These are phyloP conservation scores for Coreoperca whiteheadi DNA, from an alignment of 2,113 vertebrate species.

Conservation along the genomic window DNA sequence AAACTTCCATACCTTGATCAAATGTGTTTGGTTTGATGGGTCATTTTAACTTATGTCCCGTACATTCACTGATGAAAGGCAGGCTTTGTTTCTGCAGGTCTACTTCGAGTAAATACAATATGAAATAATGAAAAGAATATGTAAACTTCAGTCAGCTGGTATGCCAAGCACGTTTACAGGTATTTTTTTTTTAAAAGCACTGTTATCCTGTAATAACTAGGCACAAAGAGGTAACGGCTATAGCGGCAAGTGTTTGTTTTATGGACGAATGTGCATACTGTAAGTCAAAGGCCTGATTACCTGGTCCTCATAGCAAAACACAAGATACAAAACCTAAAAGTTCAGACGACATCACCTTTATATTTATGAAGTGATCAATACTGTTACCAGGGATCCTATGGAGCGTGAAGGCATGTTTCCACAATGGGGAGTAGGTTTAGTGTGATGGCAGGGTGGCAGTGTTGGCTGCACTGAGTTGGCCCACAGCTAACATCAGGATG, in stretches of 20 bases:
- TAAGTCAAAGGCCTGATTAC: slow-evolving; percentile 62
- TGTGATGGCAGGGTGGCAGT: slow-evolving; percentile 85
- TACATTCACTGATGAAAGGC: slow-evolving; percentile 69
- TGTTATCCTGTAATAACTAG: slow-evolving; percentile 60
- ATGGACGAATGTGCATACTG: slow-evolving; percentile 42
- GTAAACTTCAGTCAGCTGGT: slow-evolving; percentile 41
- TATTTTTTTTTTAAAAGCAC: slow-evolving; percentile 27
- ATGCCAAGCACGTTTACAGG: slow-evolving; percentile 49
- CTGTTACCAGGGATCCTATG: slow-evolving; percentile 60
- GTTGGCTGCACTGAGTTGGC: slow-evolving; percentile 89
- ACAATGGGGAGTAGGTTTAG: slow-evolving; percentile 38
- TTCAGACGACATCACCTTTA: slow-evolving; percentile 20
- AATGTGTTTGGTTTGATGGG: slow-evolving; percentile 41
- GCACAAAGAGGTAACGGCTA: slow-evolving; percentile 76
- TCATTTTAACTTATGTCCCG: slow-evolving; percentile 31
- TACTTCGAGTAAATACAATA: slow-evolving; percentile 5
- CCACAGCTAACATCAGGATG: slow-evolving; percentile 94
- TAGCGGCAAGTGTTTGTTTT: slow-evolving; percentile 41
- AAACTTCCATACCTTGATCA: background rate
- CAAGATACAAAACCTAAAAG: slow-evolving; percentile 40
- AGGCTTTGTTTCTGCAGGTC: slow-evolving; percentile 39
- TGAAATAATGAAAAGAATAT: slow-evolving; percentile 20
- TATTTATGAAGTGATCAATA: slow-evolving; percentile 38
- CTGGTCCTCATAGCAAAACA: slow-evolving; percentile 38
- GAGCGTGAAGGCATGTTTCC: slow-evolving; percentile 43